Percentiles rank a stretch among this genome's conserved stretches.
Evolutionary conservation across 2,888 invertebrate species (phyloP).

Genomic region (Dorcus parallelipipedus): DNA sequence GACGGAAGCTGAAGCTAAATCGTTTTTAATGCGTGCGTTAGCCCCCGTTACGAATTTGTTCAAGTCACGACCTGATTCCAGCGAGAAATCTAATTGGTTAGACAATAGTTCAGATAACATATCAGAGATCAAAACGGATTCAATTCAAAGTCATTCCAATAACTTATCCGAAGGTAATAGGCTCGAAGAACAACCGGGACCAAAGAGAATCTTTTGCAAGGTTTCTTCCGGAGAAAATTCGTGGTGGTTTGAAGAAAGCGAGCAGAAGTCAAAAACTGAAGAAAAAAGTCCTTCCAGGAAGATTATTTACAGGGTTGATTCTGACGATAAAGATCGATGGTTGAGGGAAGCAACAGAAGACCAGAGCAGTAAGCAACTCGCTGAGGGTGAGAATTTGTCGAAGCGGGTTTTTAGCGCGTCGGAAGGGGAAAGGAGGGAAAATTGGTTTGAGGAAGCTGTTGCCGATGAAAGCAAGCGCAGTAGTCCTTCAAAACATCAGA

Average conservation of each 20-base stretch:
- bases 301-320: constrained; percentile 49
- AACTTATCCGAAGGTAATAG: constrained; percentile 46
- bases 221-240: constrained; percentile 20
- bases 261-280: constrained; percentile 31
- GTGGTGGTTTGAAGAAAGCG: constrained; percentile 24
- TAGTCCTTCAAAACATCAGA: too few species aligned
- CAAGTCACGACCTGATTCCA: constrained; percentile 57
- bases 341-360: constrained; percentile 31
- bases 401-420: too few species aligned
- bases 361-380: constrained; percentile 9
- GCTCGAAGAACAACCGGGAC: constrained; percentile 23
- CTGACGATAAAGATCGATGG: constrained; percentile 57
- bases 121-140: constrained; percentile 14
- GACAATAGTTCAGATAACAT: constrained; percentile 38
- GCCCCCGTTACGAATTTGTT: constrained; percentile 75
- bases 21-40: constrained; percentile 68
- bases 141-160: constrained; percentile 47
- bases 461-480: too few species aligned
- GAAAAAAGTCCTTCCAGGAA: constrained; percentile 31
- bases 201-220: constrained; percentile 7
- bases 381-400: constrained; percentile 29
- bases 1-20: constrained; percentile 62
- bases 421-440: too few species aligned
- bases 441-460: too few species aligned
- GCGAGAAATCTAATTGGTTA: constrained; percentile 51